Conservation (phyloP, 1,140 invertebrate genomes). For the Drosophila nasuta region DNA sequence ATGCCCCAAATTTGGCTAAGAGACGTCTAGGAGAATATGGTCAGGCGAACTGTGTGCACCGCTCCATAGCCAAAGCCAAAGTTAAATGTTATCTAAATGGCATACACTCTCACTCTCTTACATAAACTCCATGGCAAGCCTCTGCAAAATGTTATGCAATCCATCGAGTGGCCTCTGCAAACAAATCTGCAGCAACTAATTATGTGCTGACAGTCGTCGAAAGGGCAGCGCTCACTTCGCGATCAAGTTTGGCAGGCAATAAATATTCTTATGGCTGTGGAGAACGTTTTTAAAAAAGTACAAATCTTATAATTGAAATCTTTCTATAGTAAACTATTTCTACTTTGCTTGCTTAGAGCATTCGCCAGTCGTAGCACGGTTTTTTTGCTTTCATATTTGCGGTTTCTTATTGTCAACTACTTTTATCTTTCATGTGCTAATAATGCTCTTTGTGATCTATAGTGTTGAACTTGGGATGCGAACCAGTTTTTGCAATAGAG, state of each 20-base stretch:
- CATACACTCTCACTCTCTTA: conserved; percentile 70
- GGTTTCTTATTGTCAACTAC: conserved; percentile 57
- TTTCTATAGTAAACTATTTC: background rate
- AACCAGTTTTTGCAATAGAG: conserved; percentile 64
- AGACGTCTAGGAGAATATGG: conserved; percentile 31
- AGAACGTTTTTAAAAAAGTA: background rate
- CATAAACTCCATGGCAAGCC: conserved; percentile 52
- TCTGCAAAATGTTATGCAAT: conserved; percentile 39
- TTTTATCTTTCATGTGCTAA: conserved; percentile 41
- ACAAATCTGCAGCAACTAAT: conserved; percentile 17
- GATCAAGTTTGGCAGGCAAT: background rate
- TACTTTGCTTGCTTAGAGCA: conserved; percentile 3
- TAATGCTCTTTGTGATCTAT: conserved; percentile 45
- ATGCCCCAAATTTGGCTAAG: conserved; percentile 45
- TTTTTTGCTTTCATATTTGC: conserved; percentile 3
- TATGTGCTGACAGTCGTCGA: conserved; percentile 6
- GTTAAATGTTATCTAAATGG: conserved; percentile 70
- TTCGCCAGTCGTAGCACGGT: background rate
- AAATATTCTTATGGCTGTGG: background rate
- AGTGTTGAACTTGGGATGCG: conserved; percentile 58
- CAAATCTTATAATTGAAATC: background rate
- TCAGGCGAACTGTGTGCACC: conserved; percentile 19
- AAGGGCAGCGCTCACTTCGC: conserved; percentile 1
- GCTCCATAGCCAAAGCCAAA: conserved; percentile 21
- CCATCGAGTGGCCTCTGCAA: conserved; percentile 23